Conservation (phyloP, 2,113 vertebrate species). For the Junco hyemalis region DNA sequence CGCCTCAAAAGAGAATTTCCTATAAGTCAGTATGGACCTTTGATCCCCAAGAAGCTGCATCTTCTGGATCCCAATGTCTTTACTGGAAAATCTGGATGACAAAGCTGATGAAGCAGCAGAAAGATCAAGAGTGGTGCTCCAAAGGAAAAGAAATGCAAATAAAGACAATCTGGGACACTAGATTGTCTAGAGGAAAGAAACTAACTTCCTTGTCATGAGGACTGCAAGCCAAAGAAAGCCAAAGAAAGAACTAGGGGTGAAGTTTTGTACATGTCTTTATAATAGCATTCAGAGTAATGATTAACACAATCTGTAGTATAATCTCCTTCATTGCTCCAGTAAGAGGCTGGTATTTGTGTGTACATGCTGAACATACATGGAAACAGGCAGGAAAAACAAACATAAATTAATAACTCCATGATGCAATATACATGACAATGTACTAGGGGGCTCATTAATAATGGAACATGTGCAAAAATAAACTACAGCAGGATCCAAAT, state of each 20-base stretch:
- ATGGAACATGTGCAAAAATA: conserved; percentile 34
- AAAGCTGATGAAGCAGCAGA: background rate
- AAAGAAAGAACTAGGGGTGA: background rate
- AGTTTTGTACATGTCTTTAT: background rate
- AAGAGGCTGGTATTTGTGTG: background rate
- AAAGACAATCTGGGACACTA: background rate
- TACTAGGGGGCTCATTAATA: conserved; percentile 24
- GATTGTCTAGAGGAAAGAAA: background rate
- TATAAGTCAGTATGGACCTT: background rate
- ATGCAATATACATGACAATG: conserved; percentile 26
- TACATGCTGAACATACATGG: background rate
- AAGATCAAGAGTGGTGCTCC: background rate
- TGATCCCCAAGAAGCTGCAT: background rate
- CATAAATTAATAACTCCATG: conserved; percentile 25
- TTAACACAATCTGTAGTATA: background rate
- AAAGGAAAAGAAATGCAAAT: background rate
- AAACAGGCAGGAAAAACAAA: conserved; percentile 14
- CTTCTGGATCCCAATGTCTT: background rate
- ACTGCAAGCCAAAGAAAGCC: background rate
- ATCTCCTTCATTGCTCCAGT: background rate
- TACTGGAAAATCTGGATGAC: background rate
- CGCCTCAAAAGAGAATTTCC: background rate
- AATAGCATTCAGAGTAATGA: background rate
- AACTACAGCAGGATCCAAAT: background rate
- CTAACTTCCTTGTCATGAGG: background rate